These are phyloP conservation scores for Prostheceraeus crozeri DNA, from an alignment of 2,888 invertebrate species.

Conservation along the genomic window DNA sequence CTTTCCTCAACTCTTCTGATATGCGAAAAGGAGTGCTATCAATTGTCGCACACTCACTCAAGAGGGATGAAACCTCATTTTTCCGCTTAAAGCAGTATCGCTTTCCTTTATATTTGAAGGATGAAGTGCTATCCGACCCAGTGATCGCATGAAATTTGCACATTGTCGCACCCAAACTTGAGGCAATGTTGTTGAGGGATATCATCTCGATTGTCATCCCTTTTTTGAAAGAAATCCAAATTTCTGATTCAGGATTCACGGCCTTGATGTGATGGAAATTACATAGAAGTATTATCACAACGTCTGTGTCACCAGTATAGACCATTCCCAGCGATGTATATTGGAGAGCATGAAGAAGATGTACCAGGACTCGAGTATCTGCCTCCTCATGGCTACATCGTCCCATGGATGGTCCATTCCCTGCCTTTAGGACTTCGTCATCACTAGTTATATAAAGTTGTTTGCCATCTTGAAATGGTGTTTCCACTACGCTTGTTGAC, in stretches of 20 bases:
- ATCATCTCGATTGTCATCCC: constrained; percentile 39
- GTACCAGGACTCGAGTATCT: constrained; percentile 35
- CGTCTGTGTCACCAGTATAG: constrained; percentile 30
- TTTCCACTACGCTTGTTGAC: constrained; percentile 22
- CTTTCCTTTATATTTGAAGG: constrained; percentile 36
- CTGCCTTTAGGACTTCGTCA: constrained; percentile 24
- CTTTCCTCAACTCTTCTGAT: constrained; percentile 30
- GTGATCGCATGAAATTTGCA: constrained; percentile 40
- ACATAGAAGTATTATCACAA: constrained; percentile 31
- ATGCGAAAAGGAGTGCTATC: constrained; percentile 17
- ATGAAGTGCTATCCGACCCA: constrained; percentile 39
- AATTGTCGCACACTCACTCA: constrained; percentile 20
- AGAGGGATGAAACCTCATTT: constrained; percentile 23
- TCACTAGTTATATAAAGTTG: constrained; percentile 25
- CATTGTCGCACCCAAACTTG: constrained; percentile 35
- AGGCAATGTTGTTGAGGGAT: constrained; percentile 36
- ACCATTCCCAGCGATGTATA: constrained; percentile 28
- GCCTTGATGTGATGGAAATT: constrained; percentile 37
- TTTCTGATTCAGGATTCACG: constrained; percentile 33
- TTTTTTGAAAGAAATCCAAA: constrained; percentile 35
- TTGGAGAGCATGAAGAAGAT: constrained; percentile 36
- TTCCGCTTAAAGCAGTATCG: not conserved
- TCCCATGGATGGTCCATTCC: constrained; percentile 25
- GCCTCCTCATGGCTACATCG: constrained; percentile 36
- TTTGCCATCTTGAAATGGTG: constrained; percentile 23